Base-by-base conservation (phyloP, 2,797 vertebrate species). In the Lagocephalus sceleratus region DNA sequence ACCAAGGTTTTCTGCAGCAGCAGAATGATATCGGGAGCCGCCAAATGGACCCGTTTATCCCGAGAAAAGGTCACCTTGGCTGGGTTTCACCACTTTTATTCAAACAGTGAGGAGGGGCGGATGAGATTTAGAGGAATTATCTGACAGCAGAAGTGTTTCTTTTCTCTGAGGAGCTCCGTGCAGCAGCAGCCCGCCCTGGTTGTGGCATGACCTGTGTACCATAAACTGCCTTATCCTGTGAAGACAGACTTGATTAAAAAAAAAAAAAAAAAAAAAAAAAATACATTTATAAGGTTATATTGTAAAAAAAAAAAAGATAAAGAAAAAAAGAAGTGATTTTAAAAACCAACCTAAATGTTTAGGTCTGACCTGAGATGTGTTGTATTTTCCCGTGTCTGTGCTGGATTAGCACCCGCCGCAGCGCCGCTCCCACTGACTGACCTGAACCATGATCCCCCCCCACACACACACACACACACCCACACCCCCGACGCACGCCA, bases 221-320 rank as follows among this genome's bases (percentile, higher is more conserved):
- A 89, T 87, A 78, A 85, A 88, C 87, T 87, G 88, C 87, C 87
- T 89, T 87, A 88, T 72, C 75, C 59, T 73, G 61, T 61, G 50
- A 53, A 51, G 57, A 82, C 57, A 21, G 47, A 72, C 66, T 57
- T 59, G 9, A 73, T 75, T 72, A 49, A 68, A 53, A 67, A 42
- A 39, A 25, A 26, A 47, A 63, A 60, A 57, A 71, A n/a, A n/a
- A n/a, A 29, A 62, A 67, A 23, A 41, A 19, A 16, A 4, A 20
- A 43, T 19, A 17, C 17, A 20, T 20, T 62, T 50, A 61, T 48
- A 51, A 61, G 54, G 45, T 73, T 19, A 19, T 9, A 72, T 73
- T 75, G 48, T 64, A 49, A 63, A 40, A 32, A 22, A 38, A 51
- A 64, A 60, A 56, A 69, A 29, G 58, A 67, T 21, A 17, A 41